A percentile compares a stretch with the other conserved stretches of the same genome.
These are phyloP conservation scores for Drosophila monieri DNA, from an alignment of 2,888 invertebrate species.

Conservation along the genomic window DNA sequence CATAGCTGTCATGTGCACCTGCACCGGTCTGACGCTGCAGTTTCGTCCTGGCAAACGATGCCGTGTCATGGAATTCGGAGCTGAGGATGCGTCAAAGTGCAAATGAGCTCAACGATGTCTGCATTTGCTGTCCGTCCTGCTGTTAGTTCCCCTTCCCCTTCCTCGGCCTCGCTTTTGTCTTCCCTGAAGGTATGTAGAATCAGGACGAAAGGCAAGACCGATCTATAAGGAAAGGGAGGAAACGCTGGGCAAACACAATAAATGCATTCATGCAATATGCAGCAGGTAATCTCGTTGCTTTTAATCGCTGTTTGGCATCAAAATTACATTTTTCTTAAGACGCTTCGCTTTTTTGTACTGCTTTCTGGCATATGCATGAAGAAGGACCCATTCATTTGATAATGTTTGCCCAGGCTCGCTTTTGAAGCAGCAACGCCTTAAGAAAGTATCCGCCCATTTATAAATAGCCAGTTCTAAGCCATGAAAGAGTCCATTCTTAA, in stretches of 20 bases:
- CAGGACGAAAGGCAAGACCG: conserved; percentile 18
- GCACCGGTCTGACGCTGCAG: conserved; percentile 54
- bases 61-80: conserved; percentile 37
- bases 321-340: conserved; percentile 81
- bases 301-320: conserved; percentile 84
- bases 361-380: conserved; percentile 26
- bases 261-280: conserved; percentile 83
- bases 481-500: conserved; percentile 49
- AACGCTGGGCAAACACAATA: conserved; percentile 73
- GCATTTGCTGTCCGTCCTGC: conserved; percentile 15
- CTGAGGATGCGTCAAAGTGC: conserved; percentile 56
- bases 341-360: conserved; percentile 33
- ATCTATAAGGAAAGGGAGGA: background rate
- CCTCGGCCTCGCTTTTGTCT: conserved; percentile 3
- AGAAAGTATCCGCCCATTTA: conserved; percentile 36
- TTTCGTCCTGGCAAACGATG: conserved; percentile 40
- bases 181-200: conserved; percentile 13
- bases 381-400: conserved; percentile 44
- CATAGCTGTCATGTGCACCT: conserved; percentile 72
- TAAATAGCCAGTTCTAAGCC: conserved; percentile 23
- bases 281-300: conserved; percentile 83
- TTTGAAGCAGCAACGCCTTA: conserved; percentile 47
- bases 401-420: conserved; percentile 50
- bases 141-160: background rate
- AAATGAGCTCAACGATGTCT: conserved; percentile 57